Evolutionary conservation across 2,888 invertebrate species (phyloP), one percentile per base, ranked within the genome.

Genomic region (Synanthedon tipuliformis): DNA sequence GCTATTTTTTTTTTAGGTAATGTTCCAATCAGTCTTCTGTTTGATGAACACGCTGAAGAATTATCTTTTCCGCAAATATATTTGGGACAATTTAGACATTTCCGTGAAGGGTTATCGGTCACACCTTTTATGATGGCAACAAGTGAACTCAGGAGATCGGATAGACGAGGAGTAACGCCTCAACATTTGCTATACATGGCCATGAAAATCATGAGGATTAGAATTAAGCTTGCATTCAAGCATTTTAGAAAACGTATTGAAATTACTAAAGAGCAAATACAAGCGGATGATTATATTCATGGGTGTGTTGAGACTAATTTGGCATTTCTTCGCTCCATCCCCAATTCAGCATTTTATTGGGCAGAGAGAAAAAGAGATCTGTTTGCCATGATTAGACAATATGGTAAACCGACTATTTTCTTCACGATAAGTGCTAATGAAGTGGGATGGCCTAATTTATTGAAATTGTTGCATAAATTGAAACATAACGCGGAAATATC

Each of bases 331-430:
- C 56, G 62, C 12, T 64, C 58, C 4, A 67, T 78, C 52, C 75
- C 74, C 57, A 78, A 76, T 66, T 76, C 73, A 48, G 57, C 61
- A 52, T 66, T 59, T 59, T 78, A 66, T 62, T 76, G 79, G 79
- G 49, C 63, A 48, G 55, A 64, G 51, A 54, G 71, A 3, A 77
- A 77, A 67, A 66, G 61, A 61, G 71, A 78, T 60, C 58, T 77
- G 50, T 76, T 76, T 53, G 73, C 75, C n/a, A 78, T 76, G 69
- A 79, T 78, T 34, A 50, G 75, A 27, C 75, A 79, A 59, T 58
- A 67, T 15, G 75, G 76, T 8, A 62, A 60, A 58, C 78, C 75
- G 54, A 75, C 76, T 53, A 58, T 62, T 50, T 79, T 78, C 65
- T 52, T 79, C 45, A 79, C 74, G 11, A 40, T 79, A 8, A 75